phyloP scores from a whole-genome alignment of 2,888 invertebrate species.

The Dusona sp. region DNA sequence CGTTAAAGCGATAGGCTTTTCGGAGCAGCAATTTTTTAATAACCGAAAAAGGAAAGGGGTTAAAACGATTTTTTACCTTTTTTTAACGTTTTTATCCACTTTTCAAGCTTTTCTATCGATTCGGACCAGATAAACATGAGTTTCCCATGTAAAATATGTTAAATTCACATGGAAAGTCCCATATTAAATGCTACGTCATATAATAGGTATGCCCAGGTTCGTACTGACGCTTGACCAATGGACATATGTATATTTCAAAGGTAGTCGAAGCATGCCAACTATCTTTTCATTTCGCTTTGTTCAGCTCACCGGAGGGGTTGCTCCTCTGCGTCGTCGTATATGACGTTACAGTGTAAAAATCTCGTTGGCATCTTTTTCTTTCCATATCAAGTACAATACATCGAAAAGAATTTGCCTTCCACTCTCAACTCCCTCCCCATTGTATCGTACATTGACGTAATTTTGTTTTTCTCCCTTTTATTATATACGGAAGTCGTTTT shows the following conservation, averaged over 20 bases:
- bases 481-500: constrained; percentile 33
- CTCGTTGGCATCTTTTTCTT: constrained; percentile 44
- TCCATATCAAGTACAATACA: constrained; percentile 29
- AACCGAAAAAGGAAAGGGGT: neutral
- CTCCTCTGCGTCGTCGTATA: neutral
- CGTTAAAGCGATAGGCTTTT: neutral
- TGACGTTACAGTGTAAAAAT: constrained; percentile 28
- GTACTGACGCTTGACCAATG: constrained; percentile 49
- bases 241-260: constrained; percentile 70
- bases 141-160: neutral
- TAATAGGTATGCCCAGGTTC: constrained; percentile 52
- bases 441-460: neutral
- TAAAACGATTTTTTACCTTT: neutral
- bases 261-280: constrained; percentile 81
- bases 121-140: neutral
- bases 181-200: constrained; percentile 29
- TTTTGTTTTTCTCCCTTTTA: constrained; percentile 37
- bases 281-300: constrained; percentile 84
- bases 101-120: neutral
- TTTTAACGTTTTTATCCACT: neutral
- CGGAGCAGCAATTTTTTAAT: neutral
- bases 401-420: constrained; percentile 53
- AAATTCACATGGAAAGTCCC: constrained; percentile 9
- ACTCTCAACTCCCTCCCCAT: constrained; percentile 2
- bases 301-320: constrained; percentile 66